Percentiles rank a stretch among this genome's conserved stretches.
Evolutionary conservation across 1,140 invertebrate genomes (phyloP).

Genomic region (Scaptomyza graminum): DNA sequence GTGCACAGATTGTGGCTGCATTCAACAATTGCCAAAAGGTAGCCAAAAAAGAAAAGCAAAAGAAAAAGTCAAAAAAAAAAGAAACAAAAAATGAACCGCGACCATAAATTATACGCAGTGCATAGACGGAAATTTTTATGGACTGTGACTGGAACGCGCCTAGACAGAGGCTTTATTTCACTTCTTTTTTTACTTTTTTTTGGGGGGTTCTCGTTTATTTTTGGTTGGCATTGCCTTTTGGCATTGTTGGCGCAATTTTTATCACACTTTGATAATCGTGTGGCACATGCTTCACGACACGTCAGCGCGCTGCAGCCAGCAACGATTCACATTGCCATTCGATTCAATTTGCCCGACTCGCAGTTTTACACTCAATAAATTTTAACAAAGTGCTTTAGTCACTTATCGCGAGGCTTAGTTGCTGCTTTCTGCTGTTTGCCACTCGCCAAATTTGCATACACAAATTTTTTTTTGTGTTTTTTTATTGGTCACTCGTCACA

Average conservation of each 20-base stretch:
- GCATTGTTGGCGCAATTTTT: slow-evolving; percentile 70
- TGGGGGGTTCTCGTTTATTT: no score
- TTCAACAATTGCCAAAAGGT: slow-evolving; percentile 75
- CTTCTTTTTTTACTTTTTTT: slow-evolving; percentile 10
- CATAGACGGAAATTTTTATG: slow-evolving; percentile 74
- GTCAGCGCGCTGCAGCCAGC: slow-evolving; percentile 47
- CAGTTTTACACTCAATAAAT: slow-evolving; percentile 67
- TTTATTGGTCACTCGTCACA: slow-evolving; percentile 15
- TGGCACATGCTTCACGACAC: slow-evolving; percentile 70
- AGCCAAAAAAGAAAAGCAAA: slow-evolving; percentile 31
- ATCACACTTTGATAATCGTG: slow-evolving; percentile 77
- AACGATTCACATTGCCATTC: slow-evolving; percentile 47
- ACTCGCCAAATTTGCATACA: slow-evolving; percentile 10
- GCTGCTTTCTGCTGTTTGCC: not conserved
- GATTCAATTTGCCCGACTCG: slow-evolving; percentile 64
- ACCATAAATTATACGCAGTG: slow-evolving; percentile 74
- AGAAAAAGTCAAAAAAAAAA: slow-evolving; percentile 35
- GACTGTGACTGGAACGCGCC: slow-evolving; percentile 59
- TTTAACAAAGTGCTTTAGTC: slow-evolving; percentile 54
- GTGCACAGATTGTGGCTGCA: slow-evolving; percentile 63
- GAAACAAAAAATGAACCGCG: slow-evolving; percentile 32
- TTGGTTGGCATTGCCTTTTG: slow-evolving; percentile 13
- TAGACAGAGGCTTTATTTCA: slow-evolving; percentile 5
- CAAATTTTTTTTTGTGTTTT: not conserved
- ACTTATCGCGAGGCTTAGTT: slow-evolving; percentile 35